Conservation (phyloP, 2,113 vertebrate species). For the Vidua macroura region DNA sequence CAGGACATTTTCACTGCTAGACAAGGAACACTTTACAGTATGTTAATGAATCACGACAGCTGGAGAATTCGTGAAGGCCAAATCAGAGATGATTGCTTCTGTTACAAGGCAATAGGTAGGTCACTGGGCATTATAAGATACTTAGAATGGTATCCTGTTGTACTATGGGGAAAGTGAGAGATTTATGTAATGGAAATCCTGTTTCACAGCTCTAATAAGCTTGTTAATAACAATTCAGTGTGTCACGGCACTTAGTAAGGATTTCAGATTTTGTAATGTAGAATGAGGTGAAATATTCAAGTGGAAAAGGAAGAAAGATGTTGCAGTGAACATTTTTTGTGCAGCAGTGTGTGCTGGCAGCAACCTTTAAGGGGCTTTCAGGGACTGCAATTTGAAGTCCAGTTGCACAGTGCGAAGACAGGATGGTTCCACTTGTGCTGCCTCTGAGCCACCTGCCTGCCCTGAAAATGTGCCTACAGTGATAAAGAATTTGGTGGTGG, state of each 20-base stretch:
- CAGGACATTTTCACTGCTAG: slow-evolving; percentile 31
- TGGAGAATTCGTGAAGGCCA: slow-evolving; percentile 54
- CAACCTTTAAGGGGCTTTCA: background rate
- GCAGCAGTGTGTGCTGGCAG: background rate
- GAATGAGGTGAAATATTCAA: background rate
- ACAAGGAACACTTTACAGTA: slow-evolving; percentile 16
- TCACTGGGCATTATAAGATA: slow-evolving; percentile 49
- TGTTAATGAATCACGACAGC: slow-evolving; percentile 55
- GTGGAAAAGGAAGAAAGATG: background rate
- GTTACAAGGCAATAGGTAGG: slow-evolving; percentile 60
- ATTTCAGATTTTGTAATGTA: slow-evolving; percentile 33
- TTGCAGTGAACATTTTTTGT: background rate
- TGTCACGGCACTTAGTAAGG: slow-evolving; percentile 41
- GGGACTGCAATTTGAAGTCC: background rate
- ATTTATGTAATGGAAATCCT: slow-evolving; percentile 38
- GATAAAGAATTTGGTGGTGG: background rate
- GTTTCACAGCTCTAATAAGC: slow-evolving; percentile 52
- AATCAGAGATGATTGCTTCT: slow-evolving; percentile 44
- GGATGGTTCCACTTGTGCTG: background rate
- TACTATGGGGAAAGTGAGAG: background rate
- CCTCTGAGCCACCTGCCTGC: background rate
- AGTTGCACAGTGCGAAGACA: background rate
- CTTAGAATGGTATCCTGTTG: slow-evolving; percentile 26
- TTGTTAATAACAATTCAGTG: slow-evolving; percentile 49
- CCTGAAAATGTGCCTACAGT: background rate